A percentile compares a stretch with the other conserved stretches of the same genome.
Conservation (phyloP, 2,888 invertebrate species). For the Yponomeuta malinellus region DNA sequence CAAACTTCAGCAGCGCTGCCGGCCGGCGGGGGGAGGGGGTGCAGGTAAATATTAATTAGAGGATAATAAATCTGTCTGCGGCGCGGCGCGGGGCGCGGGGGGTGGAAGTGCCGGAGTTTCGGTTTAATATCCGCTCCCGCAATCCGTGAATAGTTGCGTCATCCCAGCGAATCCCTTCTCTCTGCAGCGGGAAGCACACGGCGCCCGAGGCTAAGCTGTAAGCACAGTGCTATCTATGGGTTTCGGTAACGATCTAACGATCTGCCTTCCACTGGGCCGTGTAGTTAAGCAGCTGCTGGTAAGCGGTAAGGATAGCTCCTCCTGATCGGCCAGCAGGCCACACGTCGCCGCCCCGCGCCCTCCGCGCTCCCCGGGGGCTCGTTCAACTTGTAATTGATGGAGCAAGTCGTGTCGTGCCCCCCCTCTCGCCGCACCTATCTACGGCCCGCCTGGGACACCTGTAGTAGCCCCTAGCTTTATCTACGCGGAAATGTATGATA, state of each 20-base stretch:
- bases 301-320: no score
- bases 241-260: no score
- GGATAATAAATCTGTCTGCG: constrained; percentile 35
- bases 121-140: constrained; percentile 36
- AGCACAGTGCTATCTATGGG: no score
- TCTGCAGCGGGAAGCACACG: not conserved
- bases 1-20: not conserved
- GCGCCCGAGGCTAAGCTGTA: no score
- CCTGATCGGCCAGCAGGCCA: not conserved
- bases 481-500: no score
- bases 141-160: not conserved
- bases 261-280: no score
- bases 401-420: not conserved
- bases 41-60: constrained; percentile 43
- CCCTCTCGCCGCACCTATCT: not conserved
- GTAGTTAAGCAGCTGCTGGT: no score
- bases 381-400: not conserved
- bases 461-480: not conserved
- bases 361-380: not conserved
- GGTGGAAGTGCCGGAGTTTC: constrained; percentile 24
- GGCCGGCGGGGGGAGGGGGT: not conserved
- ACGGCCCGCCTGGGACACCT: not conserved
- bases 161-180: not conserved
- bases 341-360: not conserved
- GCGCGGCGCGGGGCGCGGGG: constrained; percentile 19